Conservation (phyloP, 2,113 vertebrate species). For the Mus spicilegus region DNA sequence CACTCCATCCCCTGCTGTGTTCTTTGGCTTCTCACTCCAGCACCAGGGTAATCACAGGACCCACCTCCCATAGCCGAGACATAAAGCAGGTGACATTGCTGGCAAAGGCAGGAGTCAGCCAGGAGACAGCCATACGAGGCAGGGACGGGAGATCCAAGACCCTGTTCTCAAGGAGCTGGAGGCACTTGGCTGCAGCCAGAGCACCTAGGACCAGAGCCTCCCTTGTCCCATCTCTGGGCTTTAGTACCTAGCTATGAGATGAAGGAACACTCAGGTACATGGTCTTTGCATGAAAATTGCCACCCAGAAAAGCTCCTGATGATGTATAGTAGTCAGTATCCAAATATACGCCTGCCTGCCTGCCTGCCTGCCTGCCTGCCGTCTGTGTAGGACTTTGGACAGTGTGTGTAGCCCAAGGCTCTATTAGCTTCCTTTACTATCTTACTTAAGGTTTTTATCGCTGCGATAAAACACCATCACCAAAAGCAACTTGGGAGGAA, state of each 20-base stretch:
- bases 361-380: neutral
- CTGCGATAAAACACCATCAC: neutral
- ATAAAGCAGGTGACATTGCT: accelerated
- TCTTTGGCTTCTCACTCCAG: neutral
- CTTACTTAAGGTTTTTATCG: neutral
- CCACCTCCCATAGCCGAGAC: neutral
- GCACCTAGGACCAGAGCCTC: neutral
- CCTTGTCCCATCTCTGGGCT: neutral
- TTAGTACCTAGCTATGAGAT: neutral
- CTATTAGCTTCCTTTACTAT: neutral
- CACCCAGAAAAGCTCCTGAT: neutral
- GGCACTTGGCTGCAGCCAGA: neutral
- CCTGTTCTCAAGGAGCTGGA: neutral
- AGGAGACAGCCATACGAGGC: neutral
- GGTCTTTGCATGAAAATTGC: accelerated
- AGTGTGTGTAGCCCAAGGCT: neutral
- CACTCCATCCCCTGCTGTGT: neutral
- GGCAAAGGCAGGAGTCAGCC: accelerated
- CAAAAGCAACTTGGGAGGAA: neutral
- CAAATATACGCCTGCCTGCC: neutral
- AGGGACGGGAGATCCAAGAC: neutral
- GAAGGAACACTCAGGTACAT: accelerated
- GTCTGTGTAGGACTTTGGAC: neutral
- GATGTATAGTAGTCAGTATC: neutral
- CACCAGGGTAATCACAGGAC: neutral